Evolutionary conservation across 2,888 invertebrate species (phyloP), one percentile per base, ranked within the genome.

Genomic region (Conomelus anceps): DNA sequence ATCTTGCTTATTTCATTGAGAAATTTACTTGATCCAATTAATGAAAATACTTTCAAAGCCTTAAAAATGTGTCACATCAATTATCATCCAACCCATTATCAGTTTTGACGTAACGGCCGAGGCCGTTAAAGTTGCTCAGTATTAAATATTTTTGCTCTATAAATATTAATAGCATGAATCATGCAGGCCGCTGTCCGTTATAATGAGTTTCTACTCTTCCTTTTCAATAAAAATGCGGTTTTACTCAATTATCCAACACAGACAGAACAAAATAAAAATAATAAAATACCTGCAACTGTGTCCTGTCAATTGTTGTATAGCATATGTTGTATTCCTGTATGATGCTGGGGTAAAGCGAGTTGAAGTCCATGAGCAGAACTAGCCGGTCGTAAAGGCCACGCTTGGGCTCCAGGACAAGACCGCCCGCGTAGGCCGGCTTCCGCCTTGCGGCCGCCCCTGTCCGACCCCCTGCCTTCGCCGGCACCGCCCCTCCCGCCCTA

Each of bases 301-400:
- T 20, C 63, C 86, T 88, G 22, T 84, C 89, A 7, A 97, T 95
- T 0, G 99, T 99, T 0, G 99, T 99, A 93, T 99, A 99, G 93
- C 99, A 99, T 91, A 99, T 98, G 93, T 99, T 99, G 93, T 97
- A 99, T 93, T 99, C 99, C 93, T 99, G 99, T 92, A 99, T 99
- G 91, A 99, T 99, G 92, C 99, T 99, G 0, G 99, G 99, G 93
- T 99, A 99, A 89, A 99, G 94, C 0, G 99, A 99, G 94, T 99
- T 99, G 93, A 99, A 99, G 93, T 99, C 99, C 97, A 99, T 98
- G 20, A 99, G 94, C 22, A 99, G 94, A 90, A 99, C 97, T 86
- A 96, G 96, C 93, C 97, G 98, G 93, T 99, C 99, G 93, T 99
- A 99, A 92, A 99, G 98, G 89, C 99, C 99, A 93, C 97, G 97